A percentile compares a stretch with the other conserved stretches of the same genome.
Evolutionary conservation across 2,113 vertebrate genomes (phyloP).

Genomic region (Corythaeola cristata): DNA sequence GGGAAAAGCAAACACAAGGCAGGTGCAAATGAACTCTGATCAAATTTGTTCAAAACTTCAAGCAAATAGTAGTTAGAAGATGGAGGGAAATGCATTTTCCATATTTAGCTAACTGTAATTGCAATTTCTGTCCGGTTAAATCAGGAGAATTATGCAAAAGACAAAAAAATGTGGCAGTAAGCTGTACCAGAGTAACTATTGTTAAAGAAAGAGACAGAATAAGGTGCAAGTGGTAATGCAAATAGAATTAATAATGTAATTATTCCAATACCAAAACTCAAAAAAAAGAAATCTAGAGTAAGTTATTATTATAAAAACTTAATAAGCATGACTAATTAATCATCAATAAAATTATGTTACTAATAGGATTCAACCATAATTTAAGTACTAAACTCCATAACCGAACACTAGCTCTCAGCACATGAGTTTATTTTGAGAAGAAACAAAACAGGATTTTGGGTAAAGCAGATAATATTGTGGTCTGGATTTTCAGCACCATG

Average conservation of each 20-base stretch:
- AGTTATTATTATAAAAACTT: neutral
- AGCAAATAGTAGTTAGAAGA: neutral
- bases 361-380: neutral
- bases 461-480: neutral
- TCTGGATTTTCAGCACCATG: neutral
- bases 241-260: neutral
- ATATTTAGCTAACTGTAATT: slow-evolving; percentile 1
- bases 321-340: neutral
- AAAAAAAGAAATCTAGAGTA: neutral
- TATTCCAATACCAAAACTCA: neutral
- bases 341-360: neutral
- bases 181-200: neutral
- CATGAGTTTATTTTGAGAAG: neutral
- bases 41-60: slow-evolving; percentile 32
- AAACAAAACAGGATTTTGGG: neutral
- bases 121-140: neutral
- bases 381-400: neutral
- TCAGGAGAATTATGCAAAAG: neutral
- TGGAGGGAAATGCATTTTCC: neutral
- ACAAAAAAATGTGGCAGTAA: neutral
- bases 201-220: neutral
- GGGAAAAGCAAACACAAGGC: slow-evolving; percentile 34
- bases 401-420: neutral
- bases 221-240: neutral
- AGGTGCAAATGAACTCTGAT: slow-evolving; percentile 26